phyloP scores from a whole-genome alignment of 2,113 vertebrate genomes.

The Poicephalus gulielmi region DNA sequence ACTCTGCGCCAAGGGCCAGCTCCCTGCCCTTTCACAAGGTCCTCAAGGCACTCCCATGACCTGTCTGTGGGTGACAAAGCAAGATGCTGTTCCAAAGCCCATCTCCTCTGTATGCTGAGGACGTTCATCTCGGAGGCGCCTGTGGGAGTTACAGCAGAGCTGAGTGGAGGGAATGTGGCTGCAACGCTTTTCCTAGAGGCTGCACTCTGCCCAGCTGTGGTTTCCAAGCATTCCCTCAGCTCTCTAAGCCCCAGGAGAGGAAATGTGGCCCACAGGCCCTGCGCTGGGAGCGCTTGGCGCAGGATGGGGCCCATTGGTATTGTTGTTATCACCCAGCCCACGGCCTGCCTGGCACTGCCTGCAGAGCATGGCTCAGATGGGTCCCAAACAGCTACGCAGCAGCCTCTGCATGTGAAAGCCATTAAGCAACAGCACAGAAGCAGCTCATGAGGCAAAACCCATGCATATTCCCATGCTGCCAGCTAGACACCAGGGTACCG shows the following conservation, averaged over 20 bases:
- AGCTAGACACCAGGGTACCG: not conserved
- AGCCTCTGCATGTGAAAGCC: not conserved
- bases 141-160: not conserved
- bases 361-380: not conserved
- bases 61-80: not conserved
- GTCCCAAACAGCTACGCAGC: not conserved
- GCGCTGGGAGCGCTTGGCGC: rapidly evolving
- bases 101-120: not conserved
- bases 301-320: rapidly evolving
- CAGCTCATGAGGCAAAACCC: not conserved
- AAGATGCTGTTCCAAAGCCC: not conserved
- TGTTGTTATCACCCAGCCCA: not conserved
- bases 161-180: not conserved
- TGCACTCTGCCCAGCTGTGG: not conserved
- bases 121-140: not conserved
- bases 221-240: not conserved
- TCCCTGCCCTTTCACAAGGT: not conserved
- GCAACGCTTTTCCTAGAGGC: not conserved
- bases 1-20: not conserved
- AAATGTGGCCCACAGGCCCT: not conserved
- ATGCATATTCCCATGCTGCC: not conserved
- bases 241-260: not conserved
- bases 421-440: not conserved
- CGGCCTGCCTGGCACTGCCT: not conserved
- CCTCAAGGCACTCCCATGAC: not conserved